Evolutionary conservation across 2,797 vertebrate genomes (phyloP), one percentile per base, ranked within the genome.

Genomic region (Bufotes viridis): DNA sequence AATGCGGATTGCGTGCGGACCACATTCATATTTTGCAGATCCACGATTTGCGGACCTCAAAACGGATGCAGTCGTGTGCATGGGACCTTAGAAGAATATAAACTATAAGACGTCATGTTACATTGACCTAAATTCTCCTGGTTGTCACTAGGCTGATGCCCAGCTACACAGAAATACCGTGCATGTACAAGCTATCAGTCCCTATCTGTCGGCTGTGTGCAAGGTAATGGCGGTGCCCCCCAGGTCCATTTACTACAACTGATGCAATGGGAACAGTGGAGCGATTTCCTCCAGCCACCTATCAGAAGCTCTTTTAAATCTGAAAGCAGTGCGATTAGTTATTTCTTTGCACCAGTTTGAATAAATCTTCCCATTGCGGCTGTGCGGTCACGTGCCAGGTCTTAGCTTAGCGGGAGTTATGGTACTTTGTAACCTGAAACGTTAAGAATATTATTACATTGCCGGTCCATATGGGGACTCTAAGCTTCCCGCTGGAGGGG

Each of bases 81-180:
- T 42, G 42, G 6, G 42, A 42, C 42, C 42, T 42, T 42, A 22
- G 49, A 63, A 24, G 20, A 22, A 15, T 69, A 63, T 67, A 84
- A 92, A 87, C 60, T 86, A 69, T 90, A 90, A 75, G 63, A 90
- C 84, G 84, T 51, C 42, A 1, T 81, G 91, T 92, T 92, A 86
- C 90, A 42, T 20, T 22, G 53, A 49, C 34, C 34, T 75, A 51
- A 49, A 72, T 75, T 22, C 34, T 75, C 34, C 22, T 13, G 42
- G 70, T 22, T 75, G 72, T 22, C 42, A 11, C 17, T 49, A 49
- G 67, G 34, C 17, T 20, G 34, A 20, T 12, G 3, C 17, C 70
- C 17, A 22, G 17, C 72, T n/a, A 22, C 42, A 49, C 20, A 51
- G 3, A 75, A 12, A 78, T 24, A 0, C 13, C 14, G 14, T 13